Evolutionary conservation across 2,113 vertebrate genomes (phyloP).

Genomic region (Passerina amoena): DNA sequence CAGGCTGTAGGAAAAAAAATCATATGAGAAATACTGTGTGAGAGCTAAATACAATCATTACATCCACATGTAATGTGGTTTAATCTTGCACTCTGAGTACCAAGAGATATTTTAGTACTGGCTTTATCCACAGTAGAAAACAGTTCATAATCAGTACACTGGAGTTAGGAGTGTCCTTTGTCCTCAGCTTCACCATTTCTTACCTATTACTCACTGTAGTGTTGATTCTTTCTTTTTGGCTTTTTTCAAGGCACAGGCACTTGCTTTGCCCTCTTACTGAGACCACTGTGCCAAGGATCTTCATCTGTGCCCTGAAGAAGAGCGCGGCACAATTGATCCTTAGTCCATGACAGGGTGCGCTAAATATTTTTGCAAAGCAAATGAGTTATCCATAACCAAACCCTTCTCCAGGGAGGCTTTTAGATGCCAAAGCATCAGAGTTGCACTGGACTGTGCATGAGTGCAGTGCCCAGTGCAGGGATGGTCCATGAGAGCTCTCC

Average conservation of each 20-base stretch:
- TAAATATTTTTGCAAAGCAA: background rate
- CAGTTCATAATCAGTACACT: background rate
- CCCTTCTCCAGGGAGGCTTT: background rate
- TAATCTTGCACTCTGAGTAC: background rate
- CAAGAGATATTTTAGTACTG: background rate
- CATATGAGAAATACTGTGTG: background rate
- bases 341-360: fast-evolving
- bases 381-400: background rate
- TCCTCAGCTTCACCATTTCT: background rate
- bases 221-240: background rate
- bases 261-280: background rate
- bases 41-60: background rate
- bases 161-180: background rate
- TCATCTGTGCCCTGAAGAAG: background rate
- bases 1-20: background rate
- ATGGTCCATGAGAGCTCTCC: background rate
- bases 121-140: background rate
- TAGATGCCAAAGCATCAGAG: background rate
- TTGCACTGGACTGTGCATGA: background rate
- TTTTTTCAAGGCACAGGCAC: background rate
- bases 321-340: background rate
- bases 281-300: fast-evolving
- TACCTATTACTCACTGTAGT: background rate
- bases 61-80: background rate
- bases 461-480: background rate